Base-by-base conservation (phyloP, 2,797 vertebrate genomes). In the Hippocampus kuda region DNA sequence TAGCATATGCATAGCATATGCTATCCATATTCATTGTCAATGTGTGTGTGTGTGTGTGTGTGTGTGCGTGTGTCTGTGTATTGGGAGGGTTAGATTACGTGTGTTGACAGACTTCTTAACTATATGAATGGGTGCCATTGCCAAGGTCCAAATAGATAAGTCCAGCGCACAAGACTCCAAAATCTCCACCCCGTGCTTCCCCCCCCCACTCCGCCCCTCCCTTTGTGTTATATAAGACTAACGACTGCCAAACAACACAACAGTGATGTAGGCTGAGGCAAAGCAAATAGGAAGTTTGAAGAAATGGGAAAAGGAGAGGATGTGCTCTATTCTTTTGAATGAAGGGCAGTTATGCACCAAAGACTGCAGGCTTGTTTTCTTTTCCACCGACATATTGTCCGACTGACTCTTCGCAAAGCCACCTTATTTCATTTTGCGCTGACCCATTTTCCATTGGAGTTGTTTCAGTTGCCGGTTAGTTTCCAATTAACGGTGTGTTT, bases 91-190 rank as follows among this genome's bases (percentile, higher is more conserved):
- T 56, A 24, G 51, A 72, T 65, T 68, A 81, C 57, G 83, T 74
- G 83, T 74, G 84, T 81, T 87, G 85, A 88, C 81, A 84, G 74
- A 75, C 75, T 67, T 75, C 65, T 59, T 77, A 76, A 82, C 84
- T 87, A 86, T 87, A 83, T 86, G 79, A 84, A 81, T 75, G 75
- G 77, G 72, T 70, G 61, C 79, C 87, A 80, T 72, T 79, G 78
- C 71, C 74, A 13, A 85, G 86, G 73, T 84, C 76, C 84, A 85
- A 78, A 84, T 65, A 85, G 87, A 88, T 88, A 88, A 87, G 74
- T 70, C 44, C 53, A 64, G 26, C 1, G 67, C 53, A 66, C 54
- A 67, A 65, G 80, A 74, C 72, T 68, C 67, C 73, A 69, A 57
- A 22, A 41, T 41, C 63, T 48, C 63, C 63, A 65, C 16, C 44